These are phyloP conservation scores for Phoenicopterus ruber DNA, from an alignment of 2,113 vertebrate species.

Conservation along the genomic window DNA sequence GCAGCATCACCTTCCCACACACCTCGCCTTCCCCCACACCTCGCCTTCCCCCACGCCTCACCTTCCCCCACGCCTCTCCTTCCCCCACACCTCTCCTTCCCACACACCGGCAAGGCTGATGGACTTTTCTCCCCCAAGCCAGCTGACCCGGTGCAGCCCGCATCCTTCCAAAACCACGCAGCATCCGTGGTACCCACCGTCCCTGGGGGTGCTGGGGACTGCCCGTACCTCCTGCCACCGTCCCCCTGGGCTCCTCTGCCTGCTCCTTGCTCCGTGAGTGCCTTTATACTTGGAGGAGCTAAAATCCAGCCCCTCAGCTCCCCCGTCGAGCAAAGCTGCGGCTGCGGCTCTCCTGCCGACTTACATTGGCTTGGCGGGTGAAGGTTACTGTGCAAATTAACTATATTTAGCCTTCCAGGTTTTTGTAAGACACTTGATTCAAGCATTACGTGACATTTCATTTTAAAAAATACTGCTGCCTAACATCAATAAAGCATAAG, in stretches of 20 bases:
- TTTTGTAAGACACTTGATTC: background rate
- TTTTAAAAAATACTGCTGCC: background rate
- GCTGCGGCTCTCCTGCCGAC: background rate
- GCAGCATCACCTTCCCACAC: background rate
- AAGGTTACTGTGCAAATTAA: background rate
- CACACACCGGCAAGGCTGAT: background rate
- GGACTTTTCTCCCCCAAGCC: background rate
- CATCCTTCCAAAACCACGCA: background rate
- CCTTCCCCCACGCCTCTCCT: background rate
- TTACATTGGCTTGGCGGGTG: background rate
- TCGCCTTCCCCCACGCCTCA: background rate
- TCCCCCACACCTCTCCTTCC: background rate
- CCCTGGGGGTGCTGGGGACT: background rate
- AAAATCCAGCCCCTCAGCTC: background rate
- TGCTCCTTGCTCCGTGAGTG: background rate
- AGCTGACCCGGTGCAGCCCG: rapidly evolving
- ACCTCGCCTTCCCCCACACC: background rate
- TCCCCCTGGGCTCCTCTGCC: background rate
- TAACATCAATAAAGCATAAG: background rate
- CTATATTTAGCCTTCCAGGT: background rate
- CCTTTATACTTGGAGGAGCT: background rate
- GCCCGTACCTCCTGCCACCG: background rate
- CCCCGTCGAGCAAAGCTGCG: rapidly evolving
- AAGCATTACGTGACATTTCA: background rate
- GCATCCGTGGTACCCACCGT: rapidly evolving